Percentiles rank a stretch among this genome's conserved stretches.
phyloP scores from a whole-genome alignment of 2,888 invertebrate genomes.

The Koerneria pararmatus region DNA sequence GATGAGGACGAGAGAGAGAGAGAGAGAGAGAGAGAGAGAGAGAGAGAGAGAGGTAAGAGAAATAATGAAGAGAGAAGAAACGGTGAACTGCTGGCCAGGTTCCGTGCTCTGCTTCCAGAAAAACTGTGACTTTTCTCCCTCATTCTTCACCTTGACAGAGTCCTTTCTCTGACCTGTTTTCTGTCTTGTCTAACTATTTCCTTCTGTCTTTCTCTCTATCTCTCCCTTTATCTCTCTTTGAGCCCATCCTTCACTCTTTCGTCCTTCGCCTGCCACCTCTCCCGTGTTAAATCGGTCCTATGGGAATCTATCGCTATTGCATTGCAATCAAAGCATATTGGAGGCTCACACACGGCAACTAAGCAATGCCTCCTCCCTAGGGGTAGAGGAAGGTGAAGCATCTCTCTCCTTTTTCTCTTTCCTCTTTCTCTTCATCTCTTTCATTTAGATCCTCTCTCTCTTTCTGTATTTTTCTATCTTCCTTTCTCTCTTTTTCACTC shows the following conservation, averaged over 20 bases:
- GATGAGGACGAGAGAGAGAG: too few species aligned
- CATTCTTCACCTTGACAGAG: background rate
- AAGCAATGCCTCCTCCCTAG: too few species aligned
- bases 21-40: background rate
- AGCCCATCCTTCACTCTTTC: too few species aligned
- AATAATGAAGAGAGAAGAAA: background rate
- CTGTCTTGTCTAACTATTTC: too few species aligned
- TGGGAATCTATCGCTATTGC: too few species aligned
- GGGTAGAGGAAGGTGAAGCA: background rate
- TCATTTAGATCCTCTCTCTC: constrained; percentile 16
- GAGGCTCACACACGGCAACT: too few species aligned
- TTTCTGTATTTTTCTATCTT: background rate
- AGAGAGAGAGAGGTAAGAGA: constrained; percentile 9
- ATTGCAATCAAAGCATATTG: too few species aligned
- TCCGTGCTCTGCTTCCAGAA: background rate
- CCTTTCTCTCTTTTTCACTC: background rate
- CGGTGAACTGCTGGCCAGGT: background rate
- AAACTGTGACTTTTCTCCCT: constrained; percentile 1
- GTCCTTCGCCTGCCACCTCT: too few species aligned
- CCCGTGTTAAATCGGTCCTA: background rate
- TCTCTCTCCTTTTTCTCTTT: constrained; percentile 8
- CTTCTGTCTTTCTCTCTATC: constrained; percentile 2
- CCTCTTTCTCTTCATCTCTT: constrained; percentile 11
- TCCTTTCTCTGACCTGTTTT: constrained; percentile 1
- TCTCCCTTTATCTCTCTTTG: too few species aligned